Conservation (phyloP, 2,113 vertebrate species). For the Aphyosemion australe region DNA sequence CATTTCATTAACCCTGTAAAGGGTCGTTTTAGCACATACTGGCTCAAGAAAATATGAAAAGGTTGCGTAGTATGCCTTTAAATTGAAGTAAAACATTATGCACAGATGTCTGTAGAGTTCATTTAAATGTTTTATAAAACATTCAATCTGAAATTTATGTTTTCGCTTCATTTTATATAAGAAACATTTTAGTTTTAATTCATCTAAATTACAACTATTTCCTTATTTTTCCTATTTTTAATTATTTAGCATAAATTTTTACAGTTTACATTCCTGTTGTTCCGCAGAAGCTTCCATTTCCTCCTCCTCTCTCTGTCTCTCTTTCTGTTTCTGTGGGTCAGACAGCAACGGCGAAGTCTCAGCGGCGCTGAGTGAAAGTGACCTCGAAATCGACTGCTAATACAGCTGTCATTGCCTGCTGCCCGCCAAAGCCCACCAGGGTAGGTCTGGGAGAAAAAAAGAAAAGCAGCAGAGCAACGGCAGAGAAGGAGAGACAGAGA, state of each 20-base stretch:
- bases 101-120: slow-evolving; percentile 33
- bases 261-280: neutral
- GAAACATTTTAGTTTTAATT: neutral
- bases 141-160: too few relatives aligned
- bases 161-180: neutral
- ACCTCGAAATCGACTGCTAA: slow-evolving; percentile 80
- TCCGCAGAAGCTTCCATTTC: slow-evolving; percentile 39
- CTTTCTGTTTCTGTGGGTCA: slow-evolving; percentile 40
- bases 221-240: neutral
- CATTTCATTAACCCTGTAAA: too few relatives aligned
- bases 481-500: slow-evolving; percentile 9
- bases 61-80: too few relatives aligned
- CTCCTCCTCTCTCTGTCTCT: slow-evolving; percentile 10
- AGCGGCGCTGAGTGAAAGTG: slow-evolving; percentile 70
- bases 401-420: slow-evolving; percentile 79
- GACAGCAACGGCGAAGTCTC: slow-evolving; percentile 54
- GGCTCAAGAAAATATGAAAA: too few relatives aligned
- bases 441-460: slow-evolving; percentile 26
- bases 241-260: neutral
- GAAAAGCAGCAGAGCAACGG: slow-evolving; percentile 18
- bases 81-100: slow-evolving; percentile 46
- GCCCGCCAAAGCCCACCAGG: slow-evolving; percentile 56
- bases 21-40: too few relatives aligned
- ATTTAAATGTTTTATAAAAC: neutral
- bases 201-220: neutral